Conservation (phyloP, 2,888 invertebrate species). For the Luperina nickerlii region DNA sequence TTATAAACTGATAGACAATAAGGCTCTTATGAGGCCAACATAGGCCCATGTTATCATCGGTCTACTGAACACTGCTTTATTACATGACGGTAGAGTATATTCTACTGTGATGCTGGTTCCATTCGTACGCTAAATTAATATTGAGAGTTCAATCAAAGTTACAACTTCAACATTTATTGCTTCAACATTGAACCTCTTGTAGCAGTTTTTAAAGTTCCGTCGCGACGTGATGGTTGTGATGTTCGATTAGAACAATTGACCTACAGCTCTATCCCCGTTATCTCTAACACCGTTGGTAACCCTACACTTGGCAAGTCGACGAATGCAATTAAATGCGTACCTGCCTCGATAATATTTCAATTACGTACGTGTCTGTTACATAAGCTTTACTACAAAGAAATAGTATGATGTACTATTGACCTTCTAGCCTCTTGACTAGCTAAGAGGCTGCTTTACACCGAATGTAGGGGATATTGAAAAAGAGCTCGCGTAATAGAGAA, state of each 20-base stretch:
- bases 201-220: not conserved
- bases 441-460: constrained; percentile 48
- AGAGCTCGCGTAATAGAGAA: constrained; percentile 50
- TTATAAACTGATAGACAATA: not conserved
- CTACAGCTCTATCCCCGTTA: not conserved
- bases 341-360: constrained; percentile 57
- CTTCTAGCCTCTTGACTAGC: constrained; percentile 49
- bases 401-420: constrained; percentile 58
- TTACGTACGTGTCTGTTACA: constrained; percentile 62
- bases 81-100: not conserved
- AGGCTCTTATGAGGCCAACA: too few species aligned
- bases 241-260: constrained; percentile 6
- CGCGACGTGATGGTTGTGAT: too few species aligned
- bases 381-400: constrained; percentile 56
- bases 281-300: constrained; percentile 25
- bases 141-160: not conserved
- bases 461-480: constrained; percentile 33
- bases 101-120: not conserved
- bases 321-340: constrained; percentile 57
- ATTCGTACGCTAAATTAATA: not conserved
- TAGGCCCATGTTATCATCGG: not conserved
- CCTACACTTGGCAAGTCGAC: constrained; percentile 39
- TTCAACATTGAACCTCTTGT: not conserved
- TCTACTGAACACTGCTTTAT: not conserved
- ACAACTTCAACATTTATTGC: not conserved